Base-by-base conservation (phyloP, 2,888 invertebrate species). In the Apoderus coryli region DNA sequence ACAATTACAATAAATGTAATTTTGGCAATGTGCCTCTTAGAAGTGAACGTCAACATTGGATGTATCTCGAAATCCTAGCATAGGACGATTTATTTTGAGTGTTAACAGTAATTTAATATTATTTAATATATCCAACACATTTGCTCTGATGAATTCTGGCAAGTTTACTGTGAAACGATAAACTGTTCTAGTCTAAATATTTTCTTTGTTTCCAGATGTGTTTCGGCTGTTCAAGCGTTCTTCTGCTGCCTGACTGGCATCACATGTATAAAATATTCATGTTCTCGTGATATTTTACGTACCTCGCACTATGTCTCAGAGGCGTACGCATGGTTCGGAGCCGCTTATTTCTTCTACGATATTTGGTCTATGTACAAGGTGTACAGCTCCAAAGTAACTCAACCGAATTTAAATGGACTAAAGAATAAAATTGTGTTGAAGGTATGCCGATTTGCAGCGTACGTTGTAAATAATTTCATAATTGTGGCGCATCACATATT, bases 331-430 rank as follows among this genome's bases (percentile, higher is more conserved):
- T 79, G 78, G 77, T 78, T 79, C 52, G 79, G 78, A 2, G 75
- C 78, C 16, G 75, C 78, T 0, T 78, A 78, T 56, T 78, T 78
- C 56, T 72, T 78, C 61, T 78, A 79, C 48, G 79, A 79, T 56
- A 76, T 78, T 40, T 76, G 78, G 74, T 76, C 76, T 11, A 79
- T 79, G 79, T 79, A 78, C 45, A 67, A 69, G 57, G 78, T 78
- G 35, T 71, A 73, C 48, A 45, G 41, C 26, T 38, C 44, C 11
- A 44, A 48, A 34, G 35, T 37, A 22, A 22, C 29, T 3, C 39
- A 39, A 19, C 29, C 27, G 3, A 16, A 35, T 16, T 15, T 39
- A 27, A 23, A 33, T n/a, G 39, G 39, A 9, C n/a, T 37, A 7
- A 29, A 29, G 19, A 37, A 37, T 22, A 28, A 29, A 35, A 28